Evolutionary conservation across 1,140 invertebrate genomes (phyloP).

Genomic region (Diachasmimorpha longicaudata): DNA sequence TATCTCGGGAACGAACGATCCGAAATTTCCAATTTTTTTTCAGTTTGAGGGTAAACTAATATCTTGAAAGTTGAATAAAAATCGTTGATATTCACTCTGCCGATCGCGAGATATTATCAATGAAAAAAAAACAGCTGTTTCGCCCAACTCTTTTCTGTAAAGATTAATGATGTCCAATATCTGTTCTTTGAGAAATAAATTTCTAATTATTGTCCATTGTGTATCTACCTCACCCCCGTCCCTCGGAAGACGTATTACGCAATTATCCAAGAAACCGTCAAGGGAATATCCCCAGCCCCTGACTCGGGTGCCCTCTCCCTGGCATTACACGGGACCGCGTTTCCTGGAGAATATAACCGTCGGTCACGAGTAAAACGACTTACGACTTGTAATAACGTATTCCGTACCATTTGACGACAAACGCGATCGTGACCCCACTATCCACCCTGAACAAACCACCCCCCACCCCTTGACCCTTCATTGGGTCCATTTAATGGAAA

Average conservation of each 20-base stretch:
- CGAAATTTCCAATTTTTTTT: too few relatives aligned
- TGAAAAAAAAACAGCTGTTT: not conserved
- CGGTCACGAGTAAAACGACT: not conserved
- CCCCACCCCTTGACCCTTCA: not conserved
- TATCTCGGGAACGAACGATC: too few relatives aligned
- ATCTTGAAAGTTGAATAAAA: too few relatives aligned
- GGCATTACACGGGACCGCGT: not conserved
- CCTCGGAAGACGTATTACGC: not conserved
- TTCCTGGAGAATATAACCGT: not conserved
- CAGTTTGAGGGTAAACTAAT: too few relatives aligned
- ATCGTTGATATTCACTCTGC: too few relatives aligned
- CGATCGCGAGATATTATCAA: too few relatives aligned
- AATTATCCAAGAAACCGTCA: not conserved
- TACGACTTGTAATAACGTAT: constrained; percentile 13
- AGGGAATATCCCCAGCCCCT: not conserved
- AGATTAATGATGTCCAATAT: not conserved
- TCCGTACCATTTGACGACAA: constrained; percentile 1
- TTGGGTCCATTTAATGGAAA: not conserved
- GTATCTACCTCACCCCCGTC: not conserved
- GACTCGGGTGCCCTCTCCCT: not conserved
- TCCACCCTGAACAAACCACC: not conserved
- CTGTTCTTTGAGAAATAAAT: not conserved
- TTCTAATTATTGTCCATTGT: not conserved
- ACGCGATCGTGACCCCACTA: not conserved
- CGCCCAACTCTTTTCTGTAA: not conserved